These are phyloP conservation scores for Muscicapa striata DNA, from an alignment of 2,797 vertebrate genomes.

Conservation along the genomic window DNA sequence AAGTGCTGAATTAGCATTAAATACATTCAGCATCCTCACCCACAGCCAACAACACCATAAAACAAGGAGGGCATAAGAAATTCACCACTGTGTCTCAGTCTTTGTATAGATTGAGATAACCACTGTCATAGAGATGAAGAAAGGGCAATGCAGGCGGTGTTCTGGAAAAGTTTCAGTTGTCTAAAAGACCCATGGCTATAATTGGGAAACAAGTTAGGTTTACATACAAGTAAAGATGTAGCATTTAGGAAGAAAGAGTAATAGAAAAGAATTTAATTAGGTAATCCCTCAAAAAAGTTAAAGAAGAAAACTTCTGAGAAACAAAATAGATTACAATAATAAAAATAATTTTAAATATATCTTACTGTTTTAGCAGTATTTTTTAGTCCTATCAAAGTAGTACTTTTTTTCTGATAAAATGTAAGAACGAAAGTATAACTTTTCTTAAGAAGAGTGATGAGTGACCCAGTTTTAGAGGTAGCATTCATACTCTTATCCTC, in stretches of 20 bases:
- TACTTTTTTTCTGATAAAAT: not conserved
- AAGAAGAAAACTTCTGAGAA: not conserved
- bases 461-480: slow-evolving; percentile 59
- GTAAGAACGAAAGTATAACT: not conserved
- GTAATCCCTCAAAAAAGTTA: not conserved
- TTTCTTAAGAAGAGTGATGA: slow-evolving; percentile 21
- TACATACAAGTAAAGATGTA: not conserved
- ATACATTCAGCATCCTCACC: not conserved
- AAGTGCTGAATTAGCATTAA: not conserved
- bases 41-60: not conserved
- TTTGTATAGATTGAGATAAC: not conserved
- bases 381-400: not conserved
- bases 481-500: slow-evolving; percentile 43
- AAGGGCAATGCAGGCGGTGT: not conserved
- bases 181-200: not conserved
- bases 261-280: not conserved
- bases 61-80: not conserved
- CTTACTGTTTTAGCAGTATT: not conserved
- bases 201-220: not conserved
- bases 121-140: not conserved
- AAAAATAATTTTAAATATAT: not conserved
- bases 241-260: not conserved
- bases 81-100: not conserved
- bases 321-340: not conserved
- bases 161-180: not conserved